Evolutionary conservation across 2,797 vertebrate genomes (phyloP), one percentile per base, ranked within the genome.

Genomic region (Jordanella pulchra): DNA sequence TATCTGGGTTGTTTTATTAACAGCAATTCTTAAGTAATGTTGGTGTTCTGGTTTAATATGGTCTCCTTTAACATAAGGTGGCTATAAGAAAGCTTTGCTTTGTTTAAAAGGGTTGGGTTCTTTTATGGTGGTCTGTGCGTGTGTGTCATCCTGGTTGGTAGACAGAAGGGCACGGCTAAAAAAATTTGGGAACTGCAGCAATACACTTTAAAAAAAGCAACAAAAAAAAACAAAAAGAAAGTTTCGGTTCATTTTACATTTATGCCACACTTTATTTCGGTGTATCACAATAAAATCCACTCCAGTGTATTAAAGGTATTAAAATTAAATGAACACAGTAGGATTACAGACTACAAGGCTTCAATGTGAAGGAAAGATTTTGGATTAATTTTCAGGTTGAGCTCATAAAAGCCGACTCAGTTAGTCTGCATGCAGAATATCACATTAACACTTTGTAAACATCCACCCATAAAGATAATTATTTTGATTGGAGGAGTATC

Each of bases 401-500:
- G 86, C 88, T 88, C 89, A 89, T 89, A 78, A 89, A 81, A 89
- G 86, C 84, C n/a, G 72, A 79, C 82, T 79, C 54, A 77, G 84
- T 90, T 82, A 82, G 86, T 89, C 79, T 2, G 76, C 83, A 87
- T 88, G 87, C 79, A 87, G 81, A 90, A 86, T 84, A 82, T 90
- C 92, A 89, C 89, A 91, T 94, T 94, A 94, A 92, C 91, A 93
- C 92, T 92, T 94, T 90, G 93, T 93, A 94, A 94, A 94, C 90
- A 92, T 89, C 79, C 88, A 88, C 86, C 86, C 88, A 79, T 91
- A 89, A 93, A 92, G 89, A 91, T 93, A 89, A 95, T 91, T 90
- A 95, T 96, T 96, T 95, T 95, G 90, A 95, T 95, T 95, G 92
- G 30, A 80, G 92, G 93, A 83, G 93, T 95, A 93, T 94, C 89